A percentile compares a stretch with the other conserved stretches of the same genome.
Conservation (phyloP, 2,113 vertebrate genomes). For the Clarias magur region DNA sequence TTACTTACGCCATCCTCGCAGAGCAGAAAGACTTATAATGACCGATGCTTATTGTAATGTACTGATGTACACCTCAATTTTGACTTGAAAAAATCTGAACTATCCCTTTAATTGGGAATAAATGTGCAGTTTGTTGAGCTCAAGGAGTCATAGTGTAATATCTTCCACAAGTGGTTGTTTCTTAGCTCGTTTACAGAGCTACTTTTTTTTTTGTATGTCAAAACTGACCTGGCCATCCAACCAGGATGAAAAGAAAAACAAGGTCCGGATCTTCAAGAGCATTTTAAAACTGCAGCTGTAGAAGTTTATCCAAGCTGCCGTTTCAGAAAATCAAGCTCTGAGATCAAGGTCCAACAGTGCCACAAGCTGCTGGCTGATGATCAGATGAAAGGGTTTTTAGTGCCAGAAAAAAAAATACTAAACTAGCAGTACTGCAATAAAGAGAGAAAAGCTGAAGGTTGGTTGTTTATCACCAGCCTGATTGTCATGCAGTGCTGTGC, state of each 20-base stretch:
- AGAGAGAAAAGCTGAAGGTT: not conserved
- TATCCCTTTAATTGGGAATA: not conserved
- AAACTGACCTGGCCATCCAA: not conserved
- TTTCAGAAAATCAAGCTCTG: not conserved
- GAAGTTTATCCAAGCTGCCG: not conserved
- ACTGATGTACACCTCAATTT: too few relatives aligned
- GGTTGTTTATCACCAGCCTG: not conserved
- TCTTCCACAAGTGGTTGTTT: not conserved
- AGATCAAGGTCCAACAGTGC: conserved; percentile 2
- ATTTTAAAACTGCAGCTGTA: not conserved
- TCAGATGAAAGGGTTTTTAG: not conserved
- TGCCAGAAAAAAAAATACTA: not conserved
- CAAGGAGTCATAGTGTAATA: not conserved
- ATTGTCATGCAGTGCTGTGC: not conserved
- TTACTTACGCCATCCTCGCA: too few relatives aligned
- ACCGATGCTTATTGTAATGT: too few relatives aligned
- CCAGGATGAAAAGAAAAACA: not conserved
- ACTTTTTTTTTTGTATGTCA: not conserved
- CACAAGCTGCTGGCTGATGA: conserved; percentile 5
- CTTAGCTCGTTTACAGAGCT: not conserved
- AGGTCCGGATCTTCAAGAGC: not conserved
- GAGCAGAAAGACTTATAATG: too few relatives aligned
- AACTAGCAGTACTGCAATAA: not conserved
- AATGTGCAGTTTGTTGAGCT: not conserved
- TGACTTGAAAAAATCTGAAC: too few relatives aligned